Evolutionary conservation across 2,888 invertebrate species (phyloP).

Genomic region (Cephonodes hylas): DNA sequence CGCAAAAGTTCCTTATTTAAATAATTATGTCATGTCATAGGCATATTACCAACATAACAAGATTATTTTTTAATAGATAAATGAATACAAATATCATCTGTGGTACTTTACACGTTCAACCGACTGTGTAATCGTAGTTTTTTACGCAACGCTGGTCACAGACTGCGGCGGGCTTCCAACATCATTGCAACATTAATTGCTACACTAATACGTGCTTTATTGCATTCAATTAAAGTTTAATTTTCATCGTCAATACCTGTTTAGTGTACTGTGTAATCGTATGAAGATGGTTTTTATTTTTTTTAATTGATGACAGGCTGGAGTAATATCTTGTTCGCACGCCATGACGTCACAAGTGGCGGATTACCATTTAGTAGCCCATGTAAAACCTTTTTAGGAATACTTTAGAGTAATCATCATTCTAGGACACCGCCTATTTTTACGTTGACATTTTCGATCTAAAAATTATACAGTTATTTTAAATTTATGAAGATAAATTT

Average conservation of each 20-base stretch:
- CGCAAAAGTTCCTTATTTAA: not conserved
- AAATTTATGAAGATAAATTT: too few relatives aligned
- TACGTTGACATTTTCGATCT: too few relatives aligned
- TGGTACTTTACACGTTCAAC: slow-evolving; percentile 44
- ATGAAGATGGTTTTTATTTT: slow-evolving; percentile 23
- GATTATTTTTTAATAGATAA: not conserved
- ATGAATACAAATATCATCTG: slow-evolving; percentile 14
- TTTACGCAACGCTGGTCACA: slow-evolving; percentile 43
- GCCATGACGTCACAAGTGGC: slow-evolving; percentile 41
- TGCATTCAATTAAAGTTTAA: not conserved
- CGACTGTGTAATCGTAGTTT: slow-evolving; percentile 49
- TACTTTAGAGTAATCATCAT: not conserved
- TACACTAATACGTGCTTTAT: not conserved
- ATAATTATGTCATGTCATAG: not conserved
- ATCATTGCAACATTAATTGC: slow-evolving; percentile 8
- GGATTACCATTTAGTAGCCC: not conserved
- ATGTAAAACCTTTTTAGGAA: not conserved
- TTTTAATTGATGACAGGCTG: slow-evolving; percentile 30
- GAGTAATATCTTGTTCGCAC: slow-evolving; percentile 39
- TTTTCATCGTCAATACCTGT: not conserved
- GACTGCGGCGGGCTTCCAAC: slow-evolving; percentile 30
- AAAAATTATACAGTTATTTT: too few relatives aligned
- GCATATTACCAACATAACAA: not conserved
- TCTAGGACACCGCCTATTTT: not conserved
- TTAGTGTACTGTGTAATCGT: slow-evolving; percentile 6